Percentiles rank a stretch among this genome's conserved stretches.
These are phyloP conservation scores for Erpetoichthys calabaricus DNA, from an alignment of 2,797 vertebrate species.

Conservation along the genomic window DNA sequence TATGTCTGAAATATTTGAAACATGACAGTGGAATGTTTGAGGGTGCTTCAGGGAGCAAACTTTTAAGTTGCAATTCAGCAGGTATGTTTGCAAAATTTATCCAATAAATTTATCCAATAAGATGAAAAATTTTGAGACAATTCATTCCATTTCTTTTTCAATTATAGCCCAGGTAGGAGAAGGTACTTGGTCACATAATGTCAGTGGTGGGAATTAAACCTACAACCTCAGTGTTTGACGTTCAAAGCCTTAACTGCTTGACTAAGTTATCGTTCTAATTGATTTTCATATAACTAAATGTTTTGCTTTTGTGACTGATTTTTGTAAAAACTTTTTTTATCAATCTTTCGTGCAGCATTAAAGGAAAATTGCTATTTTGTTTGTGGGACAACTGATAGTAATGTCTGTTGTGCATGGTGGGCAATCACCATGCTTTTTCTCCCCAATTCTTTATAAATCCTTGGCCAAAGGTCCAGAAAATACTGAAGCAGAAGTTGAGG, in stretches of 20 bases:
- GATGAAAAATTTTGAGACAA: too few relatives aligned
- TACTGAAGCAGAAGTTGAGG: constrained; percentile 9
- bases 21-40: constrained; percentile 23
- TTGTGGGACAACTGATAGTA: constrained; percentile 26
- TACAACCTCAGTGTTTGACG: not conserved
- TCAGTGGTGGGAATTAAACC: too few relatives aligned
- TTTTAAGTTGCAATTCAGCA: too few relatives aligned
- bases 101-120: too few relatives aligned
- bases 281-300: too few relatives aligned
- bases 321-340: not conserved
- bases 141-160: too few relatives aligned
- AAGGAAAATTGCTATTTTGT: constrained; percentile 20
- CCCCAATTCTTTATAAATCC: constrained; percentile 16
- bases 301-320: not conserved
- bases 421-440: constrained; percentile 21
- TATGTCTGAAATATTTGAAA: constrained; percentile 17
- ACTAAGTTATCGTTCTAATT: too few relatives aligned
- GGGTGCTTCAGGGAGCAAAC: constrained; percentile 3
- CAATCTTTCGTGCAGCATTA: constrained; percentile 7
- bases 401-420: constrained; percentile 22
- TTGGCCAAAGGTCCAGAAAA: constrained; percentile 14
- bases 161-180: too few relatives aligned
- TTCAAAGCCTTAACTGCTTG: not conserved
- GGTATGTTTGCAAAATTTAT: too few relatives aligned
- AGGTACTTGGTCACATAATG: too few relatives aligned